Evolutionary conservation across 2,888 invertebrate species (phyloP), one percentile per base, ranked within the genome.

Genomic region (Lithophane semibrunnea): DNA sequence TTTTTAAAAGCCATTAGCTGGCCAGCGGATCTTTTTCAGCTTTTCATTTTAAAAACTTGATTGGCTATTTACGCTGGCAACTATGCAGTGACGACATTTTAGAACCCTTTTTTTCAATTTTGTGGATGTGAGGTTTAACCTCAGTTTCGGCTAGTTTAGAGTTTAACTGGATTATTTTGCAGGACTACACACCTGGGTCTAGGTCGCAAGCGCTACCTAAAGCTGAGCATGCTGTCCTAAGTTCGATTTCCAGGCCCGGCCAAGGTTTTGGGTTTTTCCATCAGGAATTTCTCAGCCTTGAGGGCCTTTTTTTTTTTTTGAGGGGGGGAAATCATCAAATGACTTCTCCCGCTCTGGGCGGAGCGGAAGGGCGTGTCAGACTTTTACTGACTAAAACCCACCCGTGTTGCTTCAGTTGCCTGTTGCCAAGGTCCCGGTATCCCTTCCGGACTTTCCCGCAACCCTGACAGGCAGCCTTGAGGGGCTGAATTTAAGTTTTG

Each of bases 1-100:
- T 93, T 92, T 94, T 92, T 92, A 91, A 92, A 92, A 92, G 88
- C 92, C 90, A 94, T 94, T 93, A 93, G 89, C 87, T 75, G 64
- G 71, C 60, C 58, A 63, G 70, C 69, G 85, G 77, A 78, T 83
- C 83, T 80, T 88, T 92, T 92, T 89, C 83, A 86, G 85, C 77
- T 75, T 89, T 88, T 85, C 77, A 86, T 88, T 89, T 88, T 77
- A 82, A 86, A 82, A 87, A 86, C 85, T 86, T 87, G 87, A 90
- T 89, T 88, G 90, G 87, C 86, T 89, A 87, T 91, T 90, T 85
- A 84, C 86, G 76, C 73, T 75, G 18, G 56, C 3, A 64, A 37
- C 73, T 54, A 78, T 56, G 47, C 56, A 52, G 54, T 5, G 49
- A 75, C 52, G n/a, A 61, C 42, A 68, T 60, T n/a, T 61, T 52